These are phyloP conservation scores for Betta splendens DNA, from an alignment of 2,797 vertebrate species.

Conservation along the genomic window DNA sequence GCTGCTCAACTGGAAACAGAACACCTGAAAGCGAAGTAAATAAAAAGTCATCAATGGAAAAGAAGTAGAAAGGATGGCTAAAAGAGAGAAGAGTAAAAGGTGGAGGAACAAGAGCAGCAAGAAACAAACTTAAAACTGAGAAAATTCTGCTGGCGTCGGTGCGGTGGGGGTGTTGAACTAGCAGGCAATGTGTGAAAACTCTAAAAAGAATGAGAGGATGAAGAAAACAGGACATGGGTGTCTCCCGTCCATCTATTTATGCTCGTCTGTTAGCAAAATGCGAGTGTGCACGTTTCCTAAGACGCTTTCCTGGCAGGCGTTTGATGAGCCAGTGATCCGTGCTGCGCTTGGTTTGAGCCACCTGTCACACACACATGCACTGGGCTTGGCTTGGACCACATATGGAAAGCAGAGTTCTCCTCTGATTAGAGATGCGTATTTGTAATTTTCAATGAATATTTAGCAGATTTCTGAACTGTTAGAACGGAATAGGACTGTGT, in stretches of 20 bases:
- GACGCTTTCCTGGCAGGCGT: slow-evolving; percentile 58
- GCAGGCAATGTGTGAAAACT: slow-evolving; percentile 26
- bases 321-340: slow-evolving; percentile 56
- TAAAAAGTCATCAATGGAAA: neutral
- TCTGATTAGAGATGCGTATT: slow-evolving; percentile 1
- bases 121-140: slow-evolving; percentile 18
- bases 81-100: neutral
- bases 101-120: neutral
- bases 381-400: slow-evolving; percentile 19
- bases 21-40: neutral
- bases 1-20: slow-evolving; percentile 25
- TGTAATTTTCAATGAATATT: slow-evolving; percentile 13
- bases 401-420: slow-evolving; percentile 16
- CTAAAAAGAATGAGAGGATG: neutral
- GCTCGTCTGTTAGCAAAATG: slow-evolving; percentile 45
- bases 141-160: neutral
- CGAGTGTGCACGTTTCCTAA: slow-evolving; percentile 43
- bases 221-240: slow-evolving; percentile 12
- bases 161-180: slow-evolving; percentile 13
- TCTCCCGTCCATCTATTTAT: slow-evolving; percentile 31
- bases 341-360: slow-evolving; percentile 57
- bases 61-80: slow-evolving; percentile 3
- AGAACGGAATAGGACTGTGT: neutral
- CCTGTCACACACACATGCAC: slow-evolving; percentile 36
- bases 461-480: slow-evolving; percentile 5